Evolutionary conservation across 2,797 vertebrate species (phyloP), one percentile per base, ranked within the genome.

Genomic region (Sebastes ruberrimus): DNA sequence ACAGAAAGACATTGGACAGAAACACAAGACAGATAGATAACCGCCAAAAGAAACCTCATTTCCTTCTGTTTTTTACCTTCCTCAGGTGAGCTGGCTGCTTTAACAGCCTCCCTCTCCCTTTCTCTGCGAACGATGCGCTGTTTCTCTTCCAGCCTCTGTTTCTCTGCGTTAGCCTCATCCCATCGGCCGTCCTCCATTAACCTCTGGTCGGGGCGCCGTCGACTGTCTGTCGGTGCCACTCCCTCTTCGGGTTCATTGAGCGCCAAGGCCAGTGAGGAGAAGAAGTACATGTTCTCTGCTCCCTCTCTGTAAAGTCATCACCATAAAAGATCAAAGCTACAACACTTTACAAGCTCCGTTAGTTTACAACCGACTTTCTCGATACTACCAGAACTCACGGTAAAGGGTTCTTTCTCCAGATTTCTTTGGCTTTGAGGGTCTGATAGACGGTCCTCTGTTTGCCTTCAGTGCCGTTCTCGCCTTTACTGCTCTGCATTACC

Each of bases 241-340:
- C 97, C 96, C 0, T 92, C 94, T 86, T 99, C 98, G 0, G 78
- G 74, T 28, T 98, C 98, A 2, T 99, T 99, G 33, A 99, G 96
- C 0, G 97, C 97, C 76, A 99, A 90, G 0, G 98, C 98, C 77
- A 99, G 94, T 0, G 97, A 96, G n/a, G 98, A 99, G 91, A 99
- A 99, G 90, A 94, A 99, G 89, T 99, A 98, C 98, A 99, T 99
- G 89, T 95, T 97, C 84, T 99, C 98, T 0, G 98, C 97, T 7
- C 97, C 96, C 57, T 99, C 98, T 85, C 98, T 99, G 85, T 4
- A 10, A 78, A 49, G 28, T 42, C 16, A 77, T n/a, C 18, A 38
- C 1, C 22, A 76, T 20, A 22, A 75, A 60, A 67, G 11, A 30
- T 77, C 4, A 63, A 20, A 49, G 28, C 22, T 3, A 25, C 7